phyloP scores from a whole-genome alignment of 2,113 vertebrate genomes.

The Phylloscopus trochilus region DNA sequence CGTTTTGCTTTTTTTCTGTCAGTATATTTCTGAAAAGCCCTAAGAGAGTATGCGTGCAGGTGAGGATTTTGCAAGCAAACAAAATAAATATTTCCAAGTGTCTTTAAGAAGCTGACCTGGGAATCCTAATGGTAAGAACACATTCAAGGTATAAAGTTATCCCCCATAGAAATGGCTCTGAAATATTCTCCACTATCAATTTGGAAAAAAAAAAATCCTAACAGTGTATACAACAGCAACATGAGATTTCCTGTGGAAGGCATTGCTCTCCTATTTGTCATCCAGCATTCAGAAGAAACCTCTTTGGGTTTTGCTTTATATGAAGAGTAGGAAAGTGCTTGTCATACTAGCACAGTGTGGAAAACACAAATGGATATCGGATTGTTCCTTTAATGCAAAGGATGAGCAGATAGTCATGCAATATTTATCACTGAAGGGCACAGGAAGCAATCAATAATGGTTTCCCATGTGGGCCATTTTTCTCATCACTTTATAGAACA shows the following conservation, averaged over 20 bases:
- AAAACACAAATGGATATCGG: background rate
- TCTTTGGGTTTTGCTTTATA: background rate
- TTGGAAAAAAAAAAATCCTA: background rate
- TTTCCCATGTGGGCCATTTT: background rate
- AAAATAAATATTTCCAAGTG: background rate
- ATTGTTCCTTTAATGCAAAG: slow-evolving; percentile 33
- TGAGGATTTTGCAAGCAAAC: background rate
- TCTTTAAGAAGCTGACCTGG: background rate
- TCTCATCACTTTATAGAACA: background rate
- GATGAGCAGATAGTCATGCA: background rate
- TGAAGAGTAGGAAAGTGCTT: background rate
- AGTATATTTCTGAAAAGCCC: background rate
- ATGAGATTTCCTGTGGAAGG: background rate
- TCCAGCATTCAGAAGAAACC: background rate
- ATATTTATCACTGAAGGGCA: slow-evolving; percentile 33
- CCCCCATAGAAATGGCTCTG: background rate
- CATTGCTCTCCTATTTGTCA: background rate
- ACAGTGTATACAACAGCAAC: background rate
- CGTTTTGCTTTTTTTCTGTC: background rate
- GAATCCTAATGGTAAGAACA: background rate
- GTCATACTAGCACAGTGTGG: background rate
- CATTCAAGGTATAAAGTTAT: background rate
- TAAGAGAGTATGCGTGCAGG: background rate
- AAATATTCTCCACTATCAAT: background rate
- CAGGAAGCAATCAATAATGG: background rate